A percentile compares a stretch with the other conserved stretches of the same genome.
These are phyloP conservation scores for Kryphioiulus occultus DNA, from an alignment of 2,888 invertebrate species.

Conservation along the genomic window DNA sequence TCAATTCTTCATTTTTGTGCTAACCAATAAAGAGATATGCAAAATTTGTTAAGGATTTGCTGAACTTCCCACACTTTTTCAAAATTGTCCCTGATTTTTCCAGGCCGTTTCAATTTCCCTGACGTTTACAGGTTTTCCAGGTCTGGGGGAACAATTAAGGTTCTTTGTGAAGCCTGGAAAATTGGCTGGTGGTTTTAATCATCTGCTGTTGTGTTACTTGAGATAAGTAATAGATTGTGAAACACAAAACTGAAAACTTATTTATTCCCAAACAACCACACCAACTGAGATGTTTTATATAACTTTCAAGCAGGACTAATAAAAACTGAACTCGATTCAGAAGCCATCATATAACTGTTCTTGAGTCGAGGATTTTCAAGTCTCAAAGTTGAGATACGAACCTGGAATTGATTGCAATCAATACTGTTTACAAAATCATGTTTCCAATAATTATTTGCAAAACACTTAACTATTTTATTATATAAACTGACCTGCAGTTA, in stretches of 20 bases:
- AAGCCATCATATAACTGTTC: too few relatives aligned
- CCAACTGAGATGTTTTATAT: background rate
- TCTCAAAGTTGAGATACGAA: background rate
- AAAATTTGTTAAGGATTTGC: too few relatives aligned
- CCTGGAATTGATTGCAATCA: background rate
- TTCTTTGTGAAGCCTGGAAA: too few relatives aligned
- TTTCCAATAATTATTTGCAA: background rate
- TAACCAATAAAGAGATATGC: too few relatives aligned
- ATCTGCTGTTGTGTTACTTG: background rate
- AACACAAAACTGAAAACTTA: background rate
- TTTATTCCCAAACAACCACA: background rate
- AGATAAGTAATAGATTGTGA: background rate
- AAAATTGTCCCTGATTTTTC: too few relatives aligned
- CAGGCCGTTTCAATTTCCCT: too few relatives aligned
- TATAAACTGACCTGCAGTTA: constrained; percentile 7
- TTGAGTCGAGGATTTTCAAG: background rate
- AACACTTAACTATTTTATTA: background rate
- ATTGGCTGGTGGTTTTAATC: too few relatives aligned
- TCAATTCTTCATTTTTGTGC: too few relatives aligned
- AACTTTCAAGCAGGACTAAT: background rate
- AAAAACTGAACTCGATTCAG: background rate
- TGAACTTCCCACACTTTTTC: too few relatives aligned
- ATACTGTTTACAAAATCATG: background rate
- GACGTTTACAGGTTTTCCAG: too few relatives aligned
- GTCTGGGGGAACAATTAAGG: too few relatives aligned